A percentile compares a stretch with the other conserved stretches of the same genome.
Conservation (phyloP, 2,797 vertebrate genomes). For the Poeciliopsis presidionis region DNA sequence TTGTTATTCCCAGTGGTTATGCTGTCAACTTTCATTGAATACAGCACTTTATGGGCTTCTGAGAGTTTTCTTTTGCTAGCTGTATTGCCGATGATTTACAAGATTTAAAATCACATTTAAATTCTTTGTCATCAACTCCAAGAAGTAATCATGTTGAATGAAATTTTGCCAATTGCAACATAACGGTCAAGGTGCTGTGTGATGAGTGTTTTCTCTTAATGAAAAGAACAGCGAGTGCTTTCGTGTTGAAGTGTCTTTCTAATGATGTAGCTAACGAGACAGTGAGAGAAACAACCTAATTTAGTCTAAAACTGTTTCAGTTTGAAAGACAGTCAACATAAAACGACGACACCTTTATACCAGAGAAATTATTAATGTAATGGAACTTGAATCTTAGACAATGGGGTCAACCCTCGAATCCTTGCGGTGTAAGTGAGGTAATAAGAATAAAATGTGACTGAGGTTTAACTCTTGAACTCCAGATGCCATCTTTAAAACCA, state of each 20-base stretch:
- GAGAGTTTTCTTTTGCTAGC: neutral
- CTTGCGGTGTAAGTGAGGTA: neutral
- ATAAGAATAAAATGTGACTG: neutral
- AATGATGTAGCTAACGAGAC: neutral
- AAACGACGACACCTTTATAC: neutral
- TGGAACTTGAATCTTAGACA: neutral
- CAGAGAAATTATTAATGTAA: neutral
- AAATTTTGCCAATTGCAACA: neutral
- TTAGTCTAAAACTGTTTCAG: neutral
- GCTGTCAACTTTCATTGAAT: neutral
- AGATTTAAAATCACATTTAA: neutral
- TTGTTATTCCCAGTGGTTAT: too few relatives aligned
- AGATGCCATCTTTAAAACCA: neutral
- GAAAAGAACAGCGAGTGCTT: neutral
- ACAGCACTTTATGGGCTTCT: neutral
- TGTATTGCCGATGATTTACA: neutral
- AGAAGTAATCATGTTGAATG: neutral
- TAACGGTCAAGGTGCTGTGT: neutral
- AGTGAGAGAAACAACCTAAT: neutral
- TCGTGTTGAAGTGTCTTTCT: neutral
- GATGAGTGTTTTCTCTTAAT: neutral
- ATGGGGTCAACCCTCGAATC: neutral
- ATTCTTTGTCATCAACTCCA: neutral
- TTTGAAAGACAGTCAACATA: neutral
- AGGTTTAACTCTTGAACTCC: neutral